Evolutionary conservation across 2,888 invertebrate species (phyloP), one percentile per base, ranked within the genome.

Genomic region (Tholera decimalis): DNA sequence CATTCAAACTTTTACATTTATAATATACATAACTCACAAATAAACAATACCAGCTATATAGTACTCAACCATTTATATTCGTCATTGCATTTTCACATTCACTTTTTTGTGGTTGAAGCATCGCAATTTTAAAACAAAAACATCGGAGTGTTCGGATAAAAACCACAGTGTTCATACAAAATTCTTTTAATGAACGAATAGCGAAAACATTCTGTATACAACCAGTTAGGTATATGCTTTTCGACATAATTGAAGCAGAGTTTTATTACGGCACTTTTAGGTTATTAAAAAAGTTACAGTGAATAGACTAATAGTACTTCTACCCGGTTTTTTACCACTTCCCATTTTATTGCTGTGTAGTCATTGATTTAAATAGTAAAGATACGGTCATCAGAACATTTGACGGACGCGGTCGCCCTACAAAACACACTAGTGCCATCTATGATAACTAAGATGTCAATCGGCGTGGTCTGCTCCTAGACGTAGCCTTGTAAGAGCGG

Each of bases 101-200:
- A 22, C 28, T 47, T 49, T 49, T 49, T 13, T 18, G n/a, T 8
- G 51, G 9, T 54, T 43, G 55, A 68, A 64, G 24, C 37, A 30
- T 28, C 15, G 18, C 18, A 22, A 37, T 57, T 70, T 22, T 4
- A 30, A 69, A 39, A 44, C 43, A 39, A 57, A 65, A 70, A 59
- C 18, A 60, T 22, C 28, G 15, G 22, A 60, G 41, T 71, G 35
- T 47, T 18, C 15, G 35, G 59, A 71, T 66, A 18, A 35, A 66
- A 66, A 49, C 41, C 28, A 3, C 28, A 9, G 28, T 49, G 60
- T 22, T 71, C 47, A 35, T 49, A 60, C 20, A 60, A 66, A 43
- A 60, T 66, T 66, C 22, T 60, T 59, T 66, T 71, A 66, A 60
- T 66, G 33, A 22, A 33, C 47, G 22, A 58, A 47, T 35, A n/a